These are phyloP conservation scores for Fulica atra DNA, from an alignment of 2,113 vertebrate species.

Conservation along the genomic window DNA sequence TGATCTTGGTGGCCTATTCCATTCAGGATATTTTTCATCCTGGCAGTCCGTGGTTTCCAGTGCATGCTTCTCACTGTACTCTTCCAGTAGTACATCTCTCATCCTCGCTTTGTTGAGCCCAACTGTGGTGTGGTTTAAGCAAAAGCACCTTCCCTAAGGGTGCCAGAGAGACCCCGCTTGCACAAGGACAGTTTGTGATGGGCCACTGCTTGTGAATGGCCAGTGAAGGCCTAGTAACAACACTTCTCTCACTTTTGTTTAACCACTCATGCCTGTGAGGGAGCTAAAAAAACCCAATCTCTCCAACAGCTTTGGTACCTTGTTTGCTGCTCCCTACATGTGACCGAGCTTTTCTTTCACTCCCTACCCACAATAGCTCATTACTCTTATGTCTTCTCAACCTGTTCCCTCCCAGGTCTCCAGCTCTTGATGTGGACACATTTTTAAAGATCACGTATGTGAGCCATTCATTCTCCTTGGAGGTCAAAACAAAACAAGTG, in stretches of 20 bases:
- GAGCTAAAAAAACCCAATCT: neutral
- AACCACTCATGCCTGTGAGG: neutral
- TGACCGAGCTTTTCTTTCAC: neutral
- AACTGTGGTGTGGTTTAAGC: neutral
- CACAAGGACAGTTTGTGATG: neutral
- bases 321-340: neutral
- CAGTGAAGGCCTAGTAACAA: neutral
- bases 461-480: slow-evolving; percentile 38
- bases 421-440: neutral
- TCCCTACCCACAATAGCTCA: neutral
- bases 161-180: neutral
- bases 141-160: neutral
- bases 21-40: neutral
- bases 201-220: neutral
- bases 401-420: neutral
- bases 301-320: neutral
- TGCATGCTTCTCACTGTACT: neutral
- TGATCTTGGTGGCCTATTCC: neutral
- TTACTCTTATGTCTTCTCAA: neutral
- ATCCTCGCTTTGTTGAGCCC: neutral
- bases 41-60: neutral
- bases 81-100: neutral
- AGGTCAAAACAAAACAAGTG: slow-evolving; percentile 64
- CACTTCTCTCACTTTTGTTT: neutral
- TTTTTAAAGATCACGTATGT: neutral